Base-by-base conservation (phyloP, 1,140 invertebrate genomes). In the Epicauta chinensis region DNA sequence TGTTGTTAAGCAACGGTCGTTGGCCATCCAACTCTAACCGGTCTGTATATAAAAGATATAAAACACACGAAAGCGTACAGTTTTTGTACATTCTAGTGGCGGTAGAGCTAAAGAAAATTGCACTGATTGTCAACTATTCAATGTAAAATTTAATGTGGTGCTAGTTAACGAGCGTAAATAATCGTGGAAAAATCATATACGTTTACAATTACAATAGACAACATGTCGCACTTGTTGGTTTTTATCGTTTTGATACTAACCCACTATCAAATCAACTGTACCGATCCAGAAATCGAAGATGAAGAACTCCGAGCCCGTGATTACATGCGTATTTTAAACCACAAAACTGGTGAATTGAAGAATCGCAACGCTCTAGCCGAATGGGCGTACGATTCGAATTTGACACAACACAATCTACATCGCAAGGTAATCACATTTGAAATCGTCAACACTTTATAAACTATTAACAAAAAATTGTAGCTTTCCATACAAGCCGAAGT, bases 341-440 rank as follows among this genome's bases (percentile, higher is more conserved):
- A 71, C 14, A 74, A 76, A 49, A 62, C 73, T n/a, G 77, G 76
- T 1, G 54, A 71, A 43, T 77, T 79, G 66, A 75, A 73, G 47
- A 81, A 83, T 61, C 69, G 73, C 9, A 70, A 73, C 0, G 73
- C 73, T 1, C 59, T 76, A 1, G 79, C 78, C 0, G 70, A 80
- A 29, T 90, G 86, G 86, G 75, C 73, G 5, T 90, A 87, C 58
- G 79, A 77, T 1, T 84, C 85, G 0, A 86, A 91, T 63, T 76
- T 91, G 11, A 89, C 84, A 1, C 77, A 82, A 46, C 76, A 77
- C 32, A 88, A 87, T 66, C 75, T 84, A 7, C 75, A 76, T 29
- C 73, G 69, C 34, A 78, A 81, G 66, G 63, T 64, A 58, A 50
- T 32, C 38, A 7, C 34, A 32, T 16, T 34, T 3, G 12, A 34